Evolutionary conservation across 1,140 invertebrate genomes (phyloP).

Genomic region (Pectinophora gossypiella): DNA sequence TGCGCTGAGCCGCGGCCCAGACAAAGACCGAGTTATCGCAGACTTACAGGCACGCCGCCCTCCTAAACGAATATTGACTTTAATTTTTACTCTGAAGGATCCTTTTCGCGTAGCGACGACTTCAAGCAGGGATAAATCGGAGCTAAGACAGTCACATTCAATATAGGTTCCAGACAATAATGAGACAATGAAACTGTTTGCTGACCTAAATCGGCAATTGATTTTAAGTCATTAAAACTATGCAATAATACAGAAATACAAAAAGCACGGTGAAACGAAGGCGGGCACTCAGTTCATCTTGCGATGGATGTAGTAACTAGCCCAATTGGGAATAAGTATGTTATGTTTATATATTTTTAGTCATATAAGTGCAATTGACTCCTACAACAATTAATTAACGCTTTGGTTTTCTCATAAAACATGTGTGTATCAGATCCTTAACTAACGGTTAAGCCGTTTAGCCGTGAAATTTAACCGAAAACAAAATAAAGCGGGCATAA

Average conservation of each 20-base stretch:
- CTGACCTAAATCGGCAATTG: slow-evolving; percentile 17
- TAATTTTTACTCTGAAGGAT: slow-evolving; percentile 27
- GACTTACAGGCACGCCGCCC: slow-evolving; percentile 41
- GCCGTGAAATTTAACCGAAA: slow-evolving; percentile 1
- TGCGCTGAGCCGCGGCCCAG: slow-evolving; percentile 58
- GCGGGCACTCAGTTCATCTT: no score
- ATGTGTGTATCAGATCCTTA: neutral
- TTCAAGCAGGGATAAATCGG: slow-evolving; percentile 30
- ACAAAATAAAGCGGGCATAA: slow-evolving; percentile 16
- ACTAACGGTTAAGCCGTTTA: neutral
- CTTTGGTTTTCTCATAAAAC: neutral
- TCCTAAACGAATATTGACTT: slow-evolving; percentile 31
- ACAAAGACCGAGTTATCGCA: slow-evolving; percentile 69
- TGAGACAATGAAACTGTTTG: slow-evolving; percentile 38
- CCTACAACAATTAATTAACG: no score
- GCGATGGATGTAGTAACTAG: no score
- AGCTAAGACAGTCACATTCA: slow-evolving; percentile 42
- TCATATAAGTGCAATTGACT: no score
- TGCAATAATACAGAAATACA: no score
- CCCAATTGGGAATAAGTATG: no score
- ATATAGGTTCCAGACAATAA: slow-evolving; percentile 42
- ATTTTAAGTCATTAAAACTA: neutral
- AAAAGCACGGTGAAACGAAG: no score
- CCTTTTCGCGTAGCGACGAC: slow-evolving; percentile 22
- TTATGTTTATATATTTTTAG: no score